Base-by-base conservation (phyloP, 2,888 invertebrate species). In the Dendrolimus pini region DNA sequence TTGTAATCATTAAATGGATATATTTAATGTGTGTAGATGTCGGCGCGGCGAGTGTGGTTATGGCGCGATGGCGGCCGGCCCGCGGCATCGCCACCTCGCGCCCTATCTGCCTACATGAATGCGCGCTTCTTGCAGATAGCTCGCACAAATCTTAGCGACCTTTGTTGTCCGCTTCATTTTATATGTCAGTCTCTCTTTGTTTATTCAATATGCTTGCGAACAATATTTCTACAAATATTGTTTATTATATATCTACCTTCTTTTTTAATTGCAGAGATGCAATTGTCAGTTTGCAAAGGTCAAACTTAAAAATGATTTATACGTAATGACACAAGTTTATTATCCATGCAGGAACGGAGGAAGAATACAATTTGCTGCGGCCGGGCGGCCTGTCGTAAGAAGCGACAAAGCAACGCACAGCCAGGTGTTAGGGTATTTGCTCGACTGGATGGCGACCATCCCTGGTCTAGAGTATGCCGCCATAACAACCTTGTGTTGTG, bases 1-100 rank as follows among this genome's bases (percentile, higher is more conserved):
- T 89, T 87, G 87, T 89, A 86, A 89, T 87, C 86, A 83, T 87
- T 86, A 87, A 87, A 86, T 85, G 83, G 83, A 88, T 89, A 89
- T 89, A 87, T 89, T 87, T 86, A 85, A 86, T 85, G 86, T 85
- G 83, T 83, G 83, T 83, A 77, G 80, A 80, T 74, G 80, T 79
- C 71, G 73, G 69, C 65, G 71, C 68, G 63, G 67, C 65, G 68
- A 70, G 74, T 71, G 67, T 67, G 66, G 30, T 30, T 30, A 30
- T 30, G 30, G 74, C 69, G 72, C 75, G 70, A 69, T 69, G 67
- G 67, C 65, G 64, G 63, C 61, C 63, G 66, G 65, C 60, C 58
- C 64, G 59, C 61, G 60, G 60, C 56, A 30, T 30, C 30, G 30
- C 30, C 30, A 60, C 58, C 56, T 61, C 60, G 65, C 71, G 69